A percentile compares a stretch with the other conserved stretches of the same genome.
Evolutionary conservation across 2,113 vertebrate species (phyloP).

Genomic region (Mellivora capensis): DNA sequence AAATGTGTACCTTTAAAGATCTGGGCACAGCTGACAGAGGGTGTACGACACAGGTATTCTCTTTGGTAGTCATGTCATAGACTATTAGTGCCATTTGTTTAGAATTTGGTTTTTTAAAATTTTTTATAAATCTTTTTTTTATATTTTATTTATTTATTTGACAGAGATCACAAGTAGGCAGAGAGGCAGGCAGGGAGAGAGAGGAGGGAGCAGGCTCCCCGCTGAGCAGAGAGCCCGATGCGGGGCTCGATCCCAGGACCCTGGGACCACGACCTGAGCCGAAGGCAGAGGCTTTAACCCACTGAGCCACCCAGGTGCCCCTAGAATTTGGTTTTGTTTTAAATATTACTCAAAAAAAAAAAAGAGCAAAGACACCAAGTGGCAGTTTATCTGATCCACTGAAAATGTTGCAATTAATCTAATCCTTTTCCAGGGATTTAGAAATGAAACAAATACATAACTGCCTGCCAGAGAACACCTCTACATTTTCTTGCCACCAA

Average conservation of each 20-base stretch:
- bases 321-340: constrained; percentile 70
- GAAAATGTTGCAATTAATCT: constrained; percentile 49
- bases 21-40: constrained; percentile 27
- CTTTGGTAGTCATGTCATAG: constrained; percentile 55
- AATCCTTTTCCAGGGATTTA: constrained; percentile 55
- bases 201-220: too few relatives aligned
- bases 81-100: constrained; percentile 65
- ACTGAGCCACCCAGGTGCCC: too few relatives aligned
- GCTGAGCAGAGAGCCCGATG: too few relatives aligned
- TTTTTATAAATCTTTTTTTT: too few relatives aligned
- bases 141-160: too few relatives aligned
- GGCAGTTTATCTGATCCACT: constrained; percentile 54
- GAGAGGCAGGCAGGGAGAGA: too few relatives aligned
- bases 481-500: constrained; percentile 8
- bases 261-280: too few relatives aligned
- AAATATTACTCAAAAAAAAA: constrained; percentile 40
- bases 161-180: too few relatives aligned
- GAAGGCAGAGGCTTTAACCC: too few relatives aligned
- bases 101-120: constrained; percentile 61
- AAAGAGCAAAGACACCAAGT: constrained; percentile 44
- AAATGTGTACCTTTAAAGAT: constrained; percentile 48
- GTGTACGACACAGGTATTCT: constrained; percentile 55
- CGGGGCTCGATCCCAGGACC: too few relatives aligned
- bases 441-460: constrained; percentile 45
- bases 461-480: constrained; percentile 16